These are phyloP conservation scores for Mormyrops attenuatus DNA, from an alignment of 2,797 vertebrate genomes.

Conservation along the genomic window DNA sequence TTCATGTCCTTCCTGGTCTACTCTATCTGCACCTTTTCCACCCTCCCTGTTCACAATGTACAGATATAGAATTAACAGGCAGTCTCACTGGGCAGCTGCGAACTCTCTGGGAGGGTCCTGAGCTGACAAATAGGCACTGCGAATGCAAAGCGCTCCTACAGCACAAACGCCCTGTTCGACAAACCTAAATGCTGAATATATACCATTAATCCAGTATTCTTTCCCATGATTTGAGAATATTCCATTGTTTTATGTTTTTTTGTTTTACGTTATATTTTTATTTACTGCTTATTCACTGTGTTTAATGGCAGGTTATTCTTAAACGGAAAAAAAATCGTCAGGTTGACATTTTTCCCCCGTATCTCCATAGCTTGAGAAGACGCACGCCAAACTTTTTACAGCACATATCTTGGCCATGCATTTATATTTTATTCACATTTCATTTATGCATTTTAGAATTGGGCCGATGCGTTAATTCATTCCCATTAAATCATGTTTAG, in stretches of 20 bases:
- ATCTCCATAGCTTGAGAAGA: not conserved
- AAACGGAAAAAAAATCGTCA: not conserved
- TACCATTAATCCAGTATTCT: not conserved
- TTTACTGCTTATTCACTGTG: not conserved
- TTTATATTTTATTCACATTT: not conserved
- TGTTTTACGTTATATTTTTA: not conserved
- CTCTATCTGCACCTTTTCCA: not conserved
- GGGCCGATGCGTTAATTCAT: not conserved
- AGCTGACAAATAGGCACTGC: not conserved
- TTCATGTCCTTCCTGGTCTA: not conserved
- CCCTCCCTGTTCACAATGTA: not conserved
- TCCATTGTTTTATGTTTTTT: not conserved
- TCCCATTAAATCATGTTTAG: not conserved
- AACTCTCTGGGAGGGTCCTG: not conserved
- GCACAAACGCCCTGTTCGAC: not conserved
- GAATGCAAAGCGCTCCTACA: not conserved
- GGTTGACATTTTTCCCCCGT: not conserved
- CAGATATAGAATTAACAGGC: not conserved
- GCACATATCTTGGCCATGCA: not conserved
- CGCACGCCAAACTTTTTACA: not conserved
- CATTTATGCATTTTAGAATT: not conserved
- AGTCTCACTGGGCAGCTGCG: not conserved
- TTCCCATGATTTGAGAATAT: not conserved
- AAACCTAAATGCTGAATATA: not conserved
- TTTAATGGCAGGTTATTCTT: not conserved